Percentiles rank a stretch among this genome's conserved stretches.
Evolutionary conservation across 2,113 vertebrate species (phyloP).

Genomic region (Psephotus haematonotus): DNA sequence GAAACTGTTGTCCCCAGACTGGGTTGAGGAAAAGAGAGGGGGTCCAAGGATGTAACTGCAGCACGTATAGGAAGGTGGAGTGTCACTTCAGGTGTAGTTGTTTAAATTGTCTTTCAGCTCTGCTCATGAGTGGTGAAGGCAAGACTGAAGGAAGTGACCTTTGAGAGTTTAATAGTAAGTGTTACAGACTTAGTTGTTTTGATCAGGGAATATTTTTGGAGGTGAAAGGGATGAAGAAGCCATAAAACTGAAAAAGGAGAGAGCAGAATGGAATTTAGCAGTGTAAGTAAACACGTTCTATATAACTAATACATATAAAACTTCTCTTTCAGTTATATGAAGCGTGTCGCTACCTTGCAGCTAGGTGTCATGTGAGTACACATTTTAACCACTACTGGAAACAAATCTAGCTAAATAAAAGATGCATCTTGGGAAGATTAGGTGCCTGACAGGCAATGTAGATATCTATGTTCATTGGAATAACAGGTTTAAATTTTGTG

Average conservation of each 20-base stretch:
- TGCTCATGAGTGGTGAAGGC: neutral
- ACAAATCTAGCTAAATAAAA: neutral
- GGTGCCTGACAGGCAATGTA: neutral
- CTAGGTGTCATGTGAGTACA: conserved; percentile 95
- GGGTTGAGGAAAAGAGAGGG: neutral
- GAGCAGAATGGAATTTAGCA: neutral
- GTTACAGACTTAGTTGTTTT: neutral
- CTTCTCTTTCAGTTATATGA: conserved; percentile 85
- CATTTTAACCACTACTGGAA: neutral
- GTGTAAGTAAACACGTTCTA: neutral
- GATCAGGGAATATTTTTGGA: neutral
- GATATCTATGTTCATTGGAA: neutral
- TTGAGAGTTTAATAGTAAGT: neutral
- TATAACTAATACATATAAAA: neutral
- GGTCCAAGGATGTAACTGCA: neutral
- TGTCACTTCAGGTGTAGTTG: neutral
- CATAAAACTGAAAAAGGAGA: neutral
- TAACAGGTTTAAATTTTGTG: neutral
- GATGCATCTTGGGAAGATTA: neutral
- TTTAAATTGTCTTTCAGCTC: neutral
- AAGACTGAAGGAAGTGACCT: neutral
- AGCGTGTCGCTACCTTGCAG: conserved; percentile 97
- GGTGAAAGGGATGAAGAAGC: neutral
- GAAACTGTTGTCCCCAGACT: neutral
- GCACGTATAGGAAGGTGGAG: neutral